Base-by-base conservation (phyloP, 2,888 invertebrate genomes). In the Zelleria hepariella region DNA sequence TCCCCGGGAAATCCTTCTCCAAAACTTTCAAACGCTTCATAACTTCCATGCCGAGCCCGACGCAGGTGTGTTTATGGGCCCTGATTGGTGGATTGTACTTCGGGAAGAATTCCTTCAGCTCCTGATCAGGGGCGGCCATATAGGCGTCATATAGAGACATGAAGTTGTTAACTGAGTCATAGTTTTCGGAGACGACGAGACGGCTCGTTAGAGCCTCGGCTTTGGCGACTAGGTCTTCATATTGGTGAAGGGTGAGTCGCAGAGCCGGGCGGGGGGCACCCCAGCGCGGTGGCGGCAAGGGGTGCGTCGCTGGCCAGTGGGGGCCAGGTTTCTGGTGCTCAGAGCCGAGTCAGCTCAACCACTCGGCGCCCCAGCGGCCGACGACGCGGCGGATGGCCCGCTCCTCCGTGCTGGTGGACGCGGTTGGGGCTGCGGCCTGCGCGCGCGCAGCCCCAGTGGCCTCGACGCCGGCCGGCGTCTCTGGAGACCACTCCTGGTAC, bases 301-400 rank as follows among this genome's bases (percentile, higher is more conserved):
- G 87, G 83, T 82, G 83, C 67, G 78, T 78, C 66, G 80, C 81
- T 78, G 90, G 87, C 88, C 88, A 88, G 60, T 71, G 74, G 64
- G 72, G 78, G 73, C 75, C 77, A 64, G 75, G 66, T 65, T 72
- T 74, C 62, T 69, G 72, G 65, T 72, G 58, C 32, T 71, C 78
- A 63, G 78, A 75, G 92, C 93, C 95, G 96, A 97, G 96, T 97
- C 97, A 97, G 96, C 96, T 96, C 91, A 97, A 96, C 97, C 97
- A 97, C 91, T 96, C 96, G 91, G 94, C 93, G 82, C 96, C 96
- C 96, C 96, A 96, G 78, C 96, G 94, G 75, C 95, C 95, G 80
- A 95, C 95, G 75, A 87, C 79, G 79, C 87, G 87, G 79, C 81
- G 86, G 24, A 86, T 73, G 72, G 82, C 80, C 65, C 83, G 76